A percentile compares a stretch with the other conserved stretches of the same genome.
Conservation (phyloP, 1,140 invertebrate species). For the Myzus persicae region DNA sequence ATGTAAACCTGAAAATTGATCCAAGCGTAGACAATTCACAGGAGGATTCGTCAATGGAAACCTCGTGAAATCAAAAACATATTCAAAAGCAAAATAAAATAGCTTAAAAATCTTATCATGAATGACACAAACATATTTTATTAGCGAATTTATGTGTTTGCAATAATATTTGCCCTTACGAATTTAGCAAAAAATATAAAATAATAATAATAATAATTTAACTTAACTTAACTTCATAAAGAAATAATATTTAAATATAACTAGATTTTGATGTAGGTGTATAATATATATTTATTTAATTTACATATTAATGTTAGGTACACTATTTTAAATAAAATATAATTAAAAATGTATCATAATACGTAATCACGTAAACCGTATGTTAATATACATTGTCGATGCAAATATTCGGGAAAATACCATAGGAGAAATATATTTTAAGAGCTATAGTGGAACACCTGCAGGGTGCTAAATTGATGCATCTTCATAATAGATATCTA, state of each 20-base stretch:
- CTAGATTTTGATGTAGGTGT: not conserved
- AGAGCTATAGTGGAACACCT: no score
- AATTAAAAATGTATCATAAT: not conserved
- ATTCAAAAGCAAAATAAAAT: not conserved
- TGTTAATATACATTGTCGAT: not conserved
- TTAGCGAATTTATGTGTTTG: not conserved
- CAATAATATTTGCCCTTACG: not conserved
- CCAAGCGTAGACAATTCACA: slow-evolving; percentile 24
- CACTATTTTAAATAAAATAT: not conserved
- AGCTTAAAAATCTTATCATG: not conserved
- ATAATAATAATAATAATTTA: not conserved
- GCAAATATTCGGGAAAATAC: not conserved
- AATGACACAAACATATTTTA: not conserved
- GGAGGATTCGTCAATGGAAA: not conserved
- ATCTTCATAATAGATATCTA: no score
- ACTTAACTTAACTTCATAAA: not conserved
- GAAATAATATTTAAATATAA: not conserved
- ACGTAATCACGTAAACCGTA: not conserved
- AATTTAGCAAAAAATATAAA: not conserved
- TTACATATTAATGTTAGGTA: not conserved
- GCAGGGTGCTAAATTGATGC: not conserved
- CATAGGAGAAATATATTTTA: not conserved
- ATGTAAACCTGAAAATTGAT: slow-evolving; percentile 40
- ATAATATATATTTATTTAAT: not conserved
- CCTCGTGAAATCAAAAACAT: not conserved